Base-by-base conservation (phyloP, 2,113 vertebrate species). In the Odobenus rosmarus region DNA sequence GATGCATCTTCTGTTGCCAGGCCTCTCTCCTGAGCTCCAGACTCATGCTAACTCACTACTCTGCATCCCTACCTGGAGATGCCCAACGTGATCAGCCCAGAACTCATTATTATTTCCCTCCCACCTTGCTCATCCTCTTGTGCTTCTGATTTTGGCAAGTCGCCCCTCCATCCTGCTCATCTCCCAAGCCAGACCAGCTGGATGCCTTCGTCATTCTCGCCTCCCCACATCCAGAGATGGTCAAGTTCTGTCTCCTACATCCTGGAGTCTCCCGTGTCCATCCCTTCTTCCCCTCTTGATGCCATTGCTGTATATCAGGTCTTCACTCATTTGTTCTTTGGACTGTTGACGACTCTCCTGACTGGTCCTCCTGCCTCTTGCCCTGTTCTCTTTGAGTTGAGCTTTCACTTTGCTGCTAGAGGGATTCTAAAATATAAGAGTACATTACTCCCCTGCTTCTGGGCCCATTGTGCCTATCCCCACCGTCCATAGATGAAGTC, bases 371-470 rank as follows among this genome's bases (percentile, higher is more conserved):
- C 18, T 62, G 24, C 53, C 69, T 39, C 49, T 81, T 74, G 57
- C 53, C 46, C 88, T 72, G 15, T 13, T 69, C n/a, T 74, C 74
- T 95, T 74, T 85, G 62, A 69, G n/a, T 23, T 79, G 46, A 91
- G 46, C 36, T 95, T 72, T 67, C 18, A 3, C 39, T 74, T 79
- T 72, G 31, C 49, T 39, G 14, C 57, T 64, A 57, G 71, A 76
- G 23, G 69, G 33, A 76, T 88, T 80, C 84, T 39, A 64, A 93
- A 93, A 36, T 67, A 15, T 16, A 74, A 46, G 53, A 49, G 31
- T 55, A n/a, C 74, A 14, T n/a, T 26, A 31, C 42, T 33, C 14
- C 64, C 55, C 11, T 53, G 72, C 62, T 62, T 83, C 90, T 84
- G 46, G 11, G 23, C 18, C 95, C 19, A 2, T 31, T 1, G 2